These are phyloP conservation scores for Pegoplata infirma DNA, from an alignment of 2,888 invertebrate species.

Conservation along the genomic window DNA sequence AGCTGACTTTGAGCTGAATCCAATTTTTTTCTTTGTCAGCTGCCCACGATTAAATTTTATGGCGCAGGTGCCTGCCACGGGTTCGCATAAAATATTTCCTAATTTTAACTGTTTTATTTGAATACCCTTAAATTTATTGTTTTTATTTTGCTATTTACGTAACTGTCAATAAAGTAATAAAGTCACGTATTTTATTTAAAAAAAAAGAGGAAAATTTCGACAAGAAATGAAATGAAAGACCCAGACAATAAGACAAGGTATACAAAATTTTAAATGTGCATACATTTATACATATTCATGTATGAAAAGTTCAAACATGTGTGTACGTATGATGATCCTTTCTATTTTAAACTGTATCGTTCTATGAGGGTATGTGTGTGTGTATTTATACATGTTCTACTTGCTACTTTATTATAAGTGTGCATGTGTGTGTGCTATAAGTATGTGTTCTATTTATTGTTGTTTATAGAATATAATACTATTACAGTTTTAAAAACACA, in stretches of 20 bases:
- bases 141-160: slow-evolving; percentile 44
- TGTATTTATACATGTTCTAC: not conserved
- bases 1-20: no score
- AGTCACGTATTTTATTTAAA: slow-evolving; percentile 63
- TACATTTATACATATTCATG: not conserved
- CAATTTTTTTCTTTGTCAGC: no score
- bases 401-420: not conserved
- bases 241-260: slow-evolving; percentile 42
- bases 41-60: no score
- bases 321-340: not conserved
- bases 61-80: no score
- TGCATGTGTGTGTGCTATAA: not conserved
- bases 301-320: not conserved
- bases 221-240: slow-evolving; percentile 17
- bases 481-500: slow-evolving; percentile 43
- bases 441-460: slow-evolving; percentile 14
- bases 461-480: slow-evolving; percentile 16
- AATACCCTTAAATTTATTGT: slow-evolving; percentile 23
- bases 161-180: slow-evolving; percentile 63
- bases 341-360: not conserved
- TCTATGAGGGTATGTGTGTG: not conserved
- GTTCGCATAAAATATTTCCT: no score
- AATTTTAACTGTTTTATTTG: no score
- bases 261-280: not conserved
- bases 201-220: slow-evolving; percentile 30